Base-by-base conservation (phyloP, 1,140 invertebrate species). In the Muscidifurax raptorellus region DNA sequence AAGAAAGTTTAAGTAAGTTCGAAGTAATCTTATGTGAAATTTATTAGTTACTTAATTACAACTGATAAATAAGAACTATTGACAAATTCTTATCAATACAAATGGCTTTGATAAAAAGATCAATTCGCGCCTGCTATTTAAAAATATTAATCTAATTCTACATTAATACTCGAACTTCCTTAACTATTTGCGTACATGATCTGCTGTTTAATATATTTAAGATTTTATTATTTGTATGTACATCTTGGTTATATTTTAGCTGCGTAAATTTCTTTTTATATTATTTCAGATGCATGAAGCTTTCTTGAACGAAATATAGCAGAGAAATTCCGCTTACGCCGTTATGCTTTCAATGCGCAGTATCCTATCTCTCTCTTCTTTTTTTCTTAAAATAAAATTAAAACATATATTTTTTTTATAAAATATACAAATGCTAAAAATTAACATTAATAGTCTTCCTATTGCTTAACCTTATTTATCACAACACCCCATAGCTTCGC, bases 221-320 rank as follows among this genome's bases (percentile, higher is more conserved):
- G 18, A 59, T n/a, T 59, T 59, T 6, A 3, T n/a, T 18, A 22
- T n/a, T 5, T 7, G 6, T 6, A 59, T 59, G 52, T 59, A 0
- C 15, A n/a, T 22, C n/a, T 1, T 77, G 36, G 25, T 6, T 75
- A 30, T 69, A 83, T 32, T 52, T 71, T 44, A 80, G 28, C 81
- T 88, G 88, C 72, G 82, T 88, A 88, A 90, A 88, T 88, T 78
- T 89, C 84, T 89, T 90, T 91, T 91, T 90, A 89, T 90, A 88
- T 91, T 91, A 84, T 92, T 92, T 92, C 92, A 92, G 92, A 92
- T 92, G 91, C 91, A 92, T 92, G 90, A 92, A 89, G 91, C 89
- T 92, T 92, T 91, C 87, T 90, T 90, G 89, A 90, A 88, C 86
- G 81, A 90, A 89, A 90, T 90, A 90, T 89, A 90, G 85, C 88